phyloP scores from a whole-genome alignment of 92 coral and sea anemone species.

The Heteractis magnifica region DNA sequence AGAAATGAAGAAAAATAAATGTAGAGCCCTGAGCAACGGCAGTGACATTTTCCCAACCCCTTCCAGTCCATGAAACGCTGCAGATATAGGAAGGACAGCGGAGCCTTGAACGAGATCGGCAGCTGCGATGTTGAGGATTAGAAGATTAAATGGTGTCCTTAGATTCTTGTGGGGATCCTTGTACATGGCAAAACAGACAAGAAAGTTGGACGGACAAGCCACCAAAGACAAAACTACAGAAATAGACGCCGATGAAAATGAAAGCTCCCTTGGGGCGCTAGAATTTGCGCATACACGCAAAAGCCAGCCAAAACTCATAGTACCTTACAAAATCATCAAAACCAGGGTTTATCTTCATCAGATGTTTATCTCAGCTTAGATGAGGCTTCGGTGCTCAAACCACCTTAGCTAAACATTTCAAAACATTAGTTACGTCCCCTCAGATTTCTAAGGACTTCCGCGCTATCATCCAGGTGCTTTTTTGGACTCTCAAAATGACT shows the following conservation, averaged over 20 bases:
- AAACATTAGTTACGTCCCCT: not conserved
- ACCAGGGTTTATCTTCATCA: not conserved
- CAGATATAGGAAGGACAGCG: conserved; percentile 64
- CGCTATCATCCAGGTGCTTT: no score
- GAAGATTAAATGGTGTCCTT: conserved; percentile 74
- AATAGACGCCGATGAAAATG: conserved; percentile 55
- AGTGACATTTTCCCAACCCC: conserved; percentile 42
- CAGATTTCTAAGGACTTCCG: not conserved
- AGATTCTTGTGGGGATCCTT: conserved; percentile 73
- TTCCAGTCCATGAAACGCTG: conserved; percentile 65
- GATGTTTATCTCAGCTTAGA: not conserved
- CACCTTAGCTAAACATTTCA: not conserved
- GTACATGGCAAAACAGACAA: conserved; percentile 64
- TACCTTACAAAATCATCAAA: not conserved
- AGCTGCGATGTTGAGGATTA: conserved; percentile 67
- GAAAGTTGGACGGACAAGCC: conserved; percentile 67
- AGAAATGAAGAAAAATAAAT: conserved; percentile 67
- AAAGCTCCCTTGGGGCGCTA: conserved; percentile 50
- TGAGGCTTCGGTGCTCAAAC: not conserved
- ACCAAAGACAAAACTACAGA: conserved; percentile 55
- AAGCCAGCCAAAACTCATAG: conserved; percentile 66
- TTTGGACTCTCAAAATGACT: no score
- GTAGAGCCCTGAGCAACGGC: conserved; percentile 54
- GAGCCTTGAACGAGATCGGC: conserved; percentile 73
- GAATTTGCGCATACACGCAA: conserved; percentile 47